phyloP scores from a whole-genome alignment of 2,888 invertebrate species.

The Leptogaster cylindrica region DNA sequence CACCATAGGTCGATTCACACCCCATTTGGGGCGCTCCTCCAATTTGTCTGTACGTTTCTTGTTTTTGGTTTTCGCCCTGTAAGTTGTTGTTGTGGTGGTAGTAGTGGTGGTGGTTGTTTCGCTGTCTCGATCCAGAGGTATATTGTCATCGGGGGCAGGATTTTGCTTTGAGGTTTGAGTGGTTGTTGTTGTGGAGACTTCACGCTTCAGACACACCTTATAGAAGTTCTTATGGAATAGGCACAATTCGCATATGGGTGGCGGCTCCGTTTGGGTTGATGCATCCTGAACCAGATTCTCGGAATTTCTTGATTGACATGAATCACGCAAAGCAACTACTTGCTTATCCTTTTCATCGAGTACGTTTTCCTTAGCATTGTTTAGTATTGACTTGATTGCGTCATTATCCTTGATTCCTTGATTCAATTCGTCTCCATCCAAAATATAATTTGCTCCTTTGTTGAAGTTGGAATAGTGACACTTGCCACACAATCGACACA shows the following conservation, averaged over 20 bases:
- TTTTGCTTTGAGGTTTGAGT: constrained; percentile 58
- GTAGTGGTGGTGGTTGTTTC: constrained; percentile 41
- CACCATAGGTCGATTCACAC: constrained; percentile 77
- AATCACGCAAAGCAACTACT: constrained; percentile 13
- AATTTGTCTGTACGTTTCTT: constrained; percentile 57
- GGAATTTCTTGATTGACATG: background rate
- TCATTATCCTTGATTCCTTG: background rate
- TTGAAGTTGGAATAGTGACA: constrained; percentile 41
- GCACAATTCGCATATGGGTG: constrained; percentile 58
- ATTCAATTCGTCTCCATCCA: background rate
- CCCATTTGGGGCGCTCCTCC: constrained; percentile 76
- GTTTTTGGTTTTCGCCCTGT: constrained; percentile 56
- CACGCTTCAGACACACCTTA: constrained; percentile 59
- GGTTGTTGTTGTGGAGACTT: constrained; percentile 60
- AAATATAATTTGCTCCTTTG: constrained; percentile 12
- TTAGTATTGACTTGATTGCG: background rate
- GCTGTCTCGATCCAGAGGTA: constrained; percentile 30
- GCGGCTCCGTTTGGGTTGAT: constrained; percentile 59
- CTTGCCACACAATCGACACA: constrained; percentile 48
- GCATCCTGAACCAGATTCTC: constrained; percentile 52
- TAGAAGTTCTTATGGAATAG: constrained; percentile 61
- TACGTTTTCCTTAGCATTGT: background rate
- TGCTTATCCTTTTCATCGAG: background rate
- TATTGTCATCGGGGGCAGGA: constrained; percentile 22
- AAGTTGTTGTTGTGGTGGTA: constrained; percentile 59